Evolutionary conservation across 2,888 invertebrate species (phyloP).

Genomic region (Oxyteleia sp.): DNA sequence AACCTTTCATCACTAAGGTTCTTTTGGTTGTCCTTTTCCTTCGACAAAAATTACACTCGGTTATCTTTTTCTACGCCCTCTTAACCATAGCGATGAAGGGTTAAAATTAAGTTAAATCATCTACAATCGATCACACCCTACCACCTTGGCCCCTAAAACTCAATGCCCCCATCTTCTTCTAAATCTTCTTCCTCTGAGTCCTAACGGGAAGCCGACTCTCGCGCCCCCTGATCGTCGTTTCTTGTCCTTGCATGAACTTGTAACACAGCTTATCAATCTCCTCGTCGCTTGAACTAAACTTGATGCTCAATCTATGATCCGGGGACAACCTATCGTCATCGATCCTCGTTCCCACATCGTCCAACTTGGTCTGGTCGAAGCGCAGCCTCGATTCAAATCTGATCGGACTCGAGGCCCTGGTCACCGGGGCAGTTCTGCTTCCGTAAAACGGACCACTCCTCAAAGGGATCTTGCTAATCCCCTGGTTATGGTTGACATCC

Average conservation of each 20-base stretch:
- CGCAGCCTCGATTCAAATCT: conserved; percentile 78
- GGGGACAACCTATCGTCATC: conserved; percentile 57
- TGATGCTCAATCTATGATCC: conserved; percentile 77
- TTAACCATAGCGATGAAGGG: no score
- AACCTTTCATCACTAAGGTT: not conserved
- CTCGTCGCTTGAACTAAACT: conserved; percentile 84
- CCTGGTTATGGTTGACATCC: conserved; percentile 86
- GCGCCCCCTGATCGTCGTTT: conserved; percentile 47
- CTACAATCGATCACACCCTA: not conserved
- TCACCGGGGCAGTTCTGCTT: conserved; percentile 85
- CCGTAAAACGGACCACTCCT: conserved; percentile 82
- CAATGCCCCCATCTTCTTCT: not conserved
- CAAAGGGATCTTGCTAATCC: conserved; percentile 85
- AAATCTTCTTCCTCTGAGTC: conserved; percentile 79
- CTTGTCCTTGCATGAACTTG: conserved; percentile 71
- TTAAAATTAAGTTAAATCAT: no score
- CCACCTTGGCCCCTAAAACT: not conserved
- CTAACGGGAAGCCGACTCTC: conserved; percentile 82
- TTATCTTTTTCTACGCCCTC: no score
- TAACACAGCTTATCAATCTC: conserved; percentile 84
- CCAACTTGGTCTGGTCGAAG: conserved; percentile 73
- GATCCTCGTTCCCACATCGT: conserved; percentile 10
- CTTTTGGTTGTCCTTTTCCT: no score
- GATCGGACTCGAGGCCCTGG: conserved; percentile 85
- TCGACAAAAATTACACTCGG: no score